Evolutionary conservation across 30 jellyfish, hydroid and myxozoan species (phyloP).

Genomic region (Nemopilema nomurai): DNA sequence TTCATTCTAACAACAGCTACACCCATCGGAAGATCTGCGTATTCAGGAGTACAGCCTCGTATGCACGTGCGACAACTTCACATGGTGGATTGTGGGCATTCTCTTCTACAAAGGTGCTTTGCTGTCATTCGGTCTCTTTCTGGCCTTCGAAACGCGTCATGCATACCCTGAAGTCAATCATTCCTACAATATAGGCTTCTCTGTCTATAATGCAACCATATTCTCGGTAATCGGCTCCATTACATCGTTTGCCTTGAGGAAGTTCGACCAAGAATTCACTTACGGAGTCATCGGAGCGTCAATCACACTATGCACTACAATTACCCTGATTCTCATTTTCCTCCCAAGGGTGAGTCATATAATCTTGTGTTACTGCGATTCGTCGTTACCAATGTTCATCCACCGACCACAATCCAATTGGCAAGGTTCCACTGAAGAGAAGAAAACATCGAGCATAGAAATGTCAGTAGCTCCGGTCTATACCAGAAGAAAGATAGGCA

Average conservation of each 20-base stretch:
- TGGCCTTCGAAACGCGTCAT: constrained; percentile 44
- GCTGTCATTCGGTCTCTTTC: constrained; percentile 30
- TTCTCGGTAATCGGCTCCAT: constrained; percentile 33
- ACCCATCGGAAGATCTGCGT: constrained; percentile 4
- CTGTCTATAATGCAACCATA: constrained; percentile 28
- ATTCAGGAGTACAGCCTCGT: constrained; percentile 10
- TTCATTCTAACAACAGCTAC: background rate
- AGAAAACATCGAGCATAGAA: no score
- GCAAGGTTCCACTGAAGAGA: background rate
- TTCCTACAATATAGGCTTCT: constrained; percentile 21
- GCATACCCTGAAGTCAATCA: constrained; percentile 24
- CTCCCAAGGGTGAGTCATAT: constrained; percentile 40
- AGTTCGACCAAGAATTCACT: constrained; percentile 14
- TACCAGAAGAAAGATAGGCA: no score
- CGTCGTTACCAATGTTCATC: no score
- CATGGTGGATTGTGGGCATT: constrained; percentile 34
- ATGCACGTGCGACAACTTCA: constrained; percentile 6
- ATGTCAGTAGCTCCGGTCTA: no score
- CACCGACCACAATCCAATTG: no score
- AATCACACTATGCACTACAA: constrained; percentile 34
- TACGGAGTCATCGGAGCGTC: constrained; percentile 31
- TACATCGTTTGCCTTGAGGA: constrained; percentile 18
- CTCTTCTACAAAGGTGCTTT: constrained; percentile 35
- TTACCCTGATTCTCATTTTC: constrained; percentile 14
- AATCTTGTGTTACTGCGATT: no score